Percentiles rank a stretch among this genome's conserved stretches.
Conservation (phyloP, 1,140 invertebrate genomes). For the Panagrolaimus sp. region DNA sequence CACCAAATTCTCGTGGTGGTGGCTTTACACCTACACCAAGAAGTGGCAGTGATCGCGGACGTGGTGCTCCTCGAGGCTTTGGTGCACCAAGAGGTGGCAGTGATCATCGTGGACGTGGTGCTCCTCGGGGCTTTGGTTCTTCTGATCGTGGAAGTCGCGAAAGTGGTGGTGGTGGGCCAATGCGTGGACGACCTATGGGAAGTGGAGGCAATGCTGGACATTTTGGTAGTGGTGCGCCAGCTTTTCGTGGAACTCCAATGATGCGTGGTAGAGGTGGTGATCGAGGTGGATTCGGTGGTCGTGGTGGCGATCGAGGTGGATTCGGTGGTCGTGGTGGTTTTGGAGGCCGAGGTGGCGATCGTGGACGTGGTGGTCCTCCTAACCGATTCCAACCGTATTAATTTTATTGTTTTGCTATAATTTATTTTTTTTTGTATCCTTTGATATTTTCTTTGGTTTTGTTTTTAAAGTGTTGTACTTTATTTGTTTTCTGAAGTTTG, state of each 20-base stretch:
- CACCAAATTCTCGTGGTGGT: too few relatives aligned
- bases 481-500: too few relatives aligned
- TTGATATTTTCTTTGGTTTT: too few relatives aligned
- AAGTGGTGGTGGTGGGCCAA: constrained; percentile 17
- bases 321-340: neutral
- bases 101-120: constrained; percentile 17
- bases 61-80: neutral
- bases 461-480: too few relatives aligned
- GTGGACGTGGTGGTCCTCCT: neutral
- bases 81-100: constrained; percentile 11
- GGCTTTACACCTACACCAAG: too few relatives aligned
- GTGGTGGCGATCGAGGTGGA: neutral
- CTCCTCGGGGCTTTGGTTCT: constrained; percentile 11
- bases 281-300: neutral
- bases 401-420: too few relatives aligned
- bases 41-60: too few relatives aligned
- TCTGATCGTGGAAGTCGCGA: neutral
- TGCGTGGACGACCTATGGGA: constrained; percentile 16
- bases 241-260: constrained; percentile 5
- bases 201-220: constrained; percentile 4
- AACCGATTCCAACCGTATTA: neutral
- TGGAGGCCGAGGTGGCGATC: neutral
- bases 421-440: too few relatives aligned
- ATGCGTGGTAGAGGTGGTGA: neutral
- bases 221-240: constrained; percentile 31